phyloP scores from a whole-genome alignment of 2,888 invertebrate genomes.

The Watsonalla cultraria region DNA sequence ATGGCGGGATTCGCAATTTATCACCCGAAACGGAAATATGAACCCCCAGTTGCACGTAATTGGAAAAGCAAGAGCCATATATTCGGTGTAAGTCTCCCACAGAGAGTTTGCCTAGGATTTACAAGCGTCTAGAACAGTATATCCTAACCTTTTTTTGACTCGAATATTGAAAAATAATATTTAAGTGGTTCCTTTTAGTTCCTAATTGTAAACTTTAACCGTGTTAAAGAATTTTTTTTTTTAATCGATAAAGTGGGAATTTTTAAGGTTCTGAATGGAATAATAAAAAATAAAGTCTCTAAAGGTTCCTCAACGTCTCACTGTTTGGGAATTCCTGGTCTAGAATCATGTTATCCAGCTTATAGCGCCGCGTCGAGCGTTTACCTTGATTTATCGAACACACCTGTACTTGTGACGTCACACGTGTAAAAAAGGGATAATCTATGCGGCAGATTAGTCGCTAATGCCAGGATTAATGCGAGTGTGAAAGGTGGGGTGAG shows the following conservation, averaged over 20 bases:
- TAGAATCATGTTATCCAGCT: constrained; percentile 31
- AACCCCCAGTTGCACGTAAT: constrained; percentile 58
- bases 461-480: not conserved
- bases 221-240: too few species aligned
- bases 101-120: constrained; percentile 33
- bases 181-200: too few species aligned
- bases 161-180: too few species aligned
- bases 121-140: constrained; percentile 34
- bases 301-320: too few species aligned
- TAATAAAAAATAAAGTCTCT: too few species aligned
- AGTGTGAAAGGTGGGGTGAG: too few species aligned
- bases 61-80: constrained; percentile 66
- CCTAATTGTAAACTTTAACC: too few species aligned
- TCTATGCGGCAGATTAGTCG: not conserved
- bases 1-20: constrained; percentile 37
- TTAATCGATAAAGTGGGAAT: too few species aligned
- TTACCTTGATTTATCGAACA: constrained; percentile 19
- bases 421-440: constrained; percentile 11
- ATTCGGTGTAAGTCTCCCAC: constrained; percentile 40
- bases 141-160: too few species aligned
- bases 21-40: constrained; percentile 54
- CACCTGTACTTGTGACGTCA: constrained; percentile 6
- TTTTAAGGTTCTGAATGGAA: too few species aligned
- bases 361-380: constrained; percentile 14
- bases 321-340: too few species aligned